Evolutionary conservation across 2,888 invertebrate species (phyloP).

Genomic region (Lepidochrysops patricia): DNA sequence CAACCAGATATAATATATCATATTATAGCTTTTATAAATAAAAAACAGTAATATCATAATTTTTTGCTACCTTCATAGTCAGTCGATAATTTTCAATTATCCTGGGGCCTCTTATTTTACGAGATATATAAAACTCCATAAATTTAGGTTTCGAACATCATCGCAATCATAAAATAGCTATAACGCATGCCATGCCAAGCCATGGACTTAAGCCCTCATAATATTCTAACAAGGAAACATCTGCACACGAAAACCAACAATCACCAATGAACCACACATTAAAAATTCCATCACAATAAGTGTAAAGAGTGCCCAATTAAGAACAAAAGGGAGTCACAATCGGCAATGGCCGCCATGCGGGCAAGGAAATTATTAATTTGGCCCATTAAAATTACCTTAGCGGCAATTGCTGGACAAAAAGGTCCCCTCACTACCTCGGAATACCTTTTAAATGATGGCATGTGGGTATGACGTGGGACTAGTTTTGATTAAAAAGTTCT

Average conservation of each 20-base stretch:
- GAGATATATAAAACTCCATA: no score
- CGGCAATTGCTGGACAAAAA: slow-evolving; percentile 32
- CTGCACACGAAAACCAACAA: slow-evolving; percentile 16
- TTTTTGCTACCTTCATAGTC: no score
- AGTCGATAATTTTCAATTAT: no score
- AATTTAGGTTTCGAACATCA: background rate
- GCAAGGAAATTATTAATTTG: slow-evolving; percentile 41
- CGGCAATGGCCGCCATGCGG: slow-evolving; percentile 31
- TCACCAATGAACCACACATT: slow-evolving; percentile 21
- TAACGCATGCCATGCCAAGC: no score
- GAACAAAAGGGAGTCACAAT: slow-evolving; percentile 28
- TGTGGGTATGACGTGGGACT: slow-evolving; percentile 17
- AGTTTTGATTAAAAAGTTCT: background rate
- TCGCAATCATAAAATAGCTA: no score
- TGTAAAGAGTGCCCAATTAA: slow-evolving; percentile 34
- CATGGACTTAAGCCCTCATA: background rate
- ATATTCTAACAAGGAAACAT: background rate
- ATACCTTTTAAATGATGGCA: slow-evolving; percentile 31
- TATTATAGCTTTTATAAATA: no score
- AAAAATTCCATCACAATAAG: slow-evolving; percentile 30
- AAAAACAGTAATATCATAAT: no score
- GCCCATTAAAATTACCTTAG: slow-evolving; percentile 39
- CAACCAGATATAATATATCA: no score
- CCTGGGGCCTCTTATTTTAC: no score
- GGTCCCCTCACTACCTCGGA: slow-evolving; percentile 28